Evolutionary conservation across 2,113 vertebrate species (phyloP).

Genomic region (Engystomops pustulosus): DNA sequence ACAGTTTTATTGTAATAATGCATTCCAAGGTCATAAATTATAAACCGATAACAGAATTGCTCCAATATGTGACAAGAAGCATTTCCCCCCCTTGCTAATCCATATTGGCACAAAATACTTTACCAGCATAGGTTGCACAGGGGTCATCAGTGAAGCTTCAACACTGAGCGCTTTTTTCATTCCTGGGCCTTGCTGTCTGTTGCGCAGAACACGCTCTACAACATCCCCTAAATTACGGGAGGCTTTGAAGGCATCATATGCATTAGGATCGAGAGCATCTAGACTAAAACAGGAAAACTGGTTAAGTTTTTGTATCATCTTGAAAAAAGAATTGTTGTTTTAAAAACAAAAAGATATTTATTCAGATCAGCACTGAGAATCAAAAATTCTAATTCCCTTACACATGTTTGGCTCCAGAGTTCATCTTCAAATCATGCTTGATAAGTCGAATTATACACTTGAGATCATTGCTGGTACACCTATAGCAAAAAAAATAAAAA

Average conservation of each 20-base stretch:
- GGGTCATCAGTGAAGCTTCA: constrained; percentile 93
- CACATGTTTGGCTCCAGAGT: constrained; percentile 95
- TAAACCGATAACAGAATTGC: no score
- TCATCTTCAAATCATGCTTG: constrained; percentile 98
- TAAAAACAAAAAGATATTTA: no score
- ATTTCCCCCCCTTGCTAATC: no score
- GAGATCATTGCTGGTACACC: constrained; percentile 94
- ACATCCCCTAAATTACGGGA: constrained; percentile 93
- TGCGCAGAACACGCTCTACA: constrained; percentile 88
- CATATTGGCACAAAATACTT: no score
- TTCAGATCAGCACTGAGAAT: constrained; percentile 64
- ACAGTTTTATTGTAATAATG: no score
- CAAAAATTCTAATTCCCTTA: constrained; percentile 66
- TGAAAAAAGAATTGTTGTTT: no score
- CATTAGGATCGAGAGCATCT: constrained; percentile 94
- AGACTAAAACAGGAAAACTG: constrained; percentile 70
- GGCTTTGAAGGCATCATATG: constrained; percentile 96
- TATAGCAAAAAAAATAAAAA: no score
- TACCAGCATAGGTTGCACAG: constrained; percentile 98
- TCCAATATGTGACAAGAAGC: no score
- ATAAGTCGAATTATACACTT: constrained; percentile 94
- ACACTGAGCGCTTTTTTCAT: constrained; percentile 81
- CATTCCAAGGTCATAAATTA: no score
- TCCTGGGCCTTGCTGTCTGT: constrained; percentile 87
- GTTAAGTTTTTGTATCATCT: not conserved